Evolutionary conservation across 1,140 invertebrate species (phyloP).

Genomic region (Cyphomyrmex costatus): DNA sequence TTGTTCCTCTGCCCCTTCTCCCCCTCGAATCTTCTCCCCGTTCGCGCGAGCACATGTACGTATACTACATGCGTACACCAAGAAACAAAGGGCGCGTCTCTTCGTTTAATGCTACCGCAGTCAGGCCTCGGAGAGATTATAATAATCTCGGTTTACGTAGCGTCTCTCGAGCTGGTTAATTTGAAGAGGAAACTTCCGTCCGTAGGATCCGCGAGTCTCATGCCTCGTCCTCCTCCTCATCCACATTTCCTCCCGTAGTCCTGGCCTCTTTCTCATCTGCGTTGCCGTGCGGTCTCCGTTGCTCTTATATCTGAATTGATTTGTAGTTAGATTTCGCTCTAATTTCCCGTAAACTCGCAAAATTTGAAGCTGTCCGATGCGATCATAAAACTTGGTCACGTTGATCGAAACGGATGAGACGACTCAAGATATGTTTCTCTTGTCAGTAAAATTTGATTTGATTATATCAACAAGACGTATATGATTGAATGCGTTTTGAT

Average conservation of each 20-base stretch:
- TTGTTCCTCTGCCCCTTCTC: neutral
- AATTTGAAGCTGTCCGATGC: slow-evolving; percentile 66
- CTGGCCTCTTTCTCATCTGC: slow-evolving; percentile 55
- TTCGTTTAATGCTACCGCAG: slow-evolving; percentile 85
- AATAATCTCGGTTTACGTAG: slow-evolving; percentile 86
- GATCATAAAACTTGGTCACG: slow-evolving; percentile 53
- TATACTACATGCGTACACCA: slow-evolving; percentile 38
- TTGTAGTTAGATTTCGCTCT: slow-evolving; percentile 73
- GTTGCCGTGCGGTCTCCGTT: slow-evolving; percentile 34
- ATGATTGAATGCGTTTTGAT: no score
- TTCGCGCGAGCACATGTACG: slow-evolving; percentile 41
- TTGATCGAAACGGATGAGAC: neutral
- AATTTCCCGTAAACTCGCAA: slow-evolving; percentile 80
- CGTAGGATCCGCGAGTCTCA: slow-evolving; percentile 77
- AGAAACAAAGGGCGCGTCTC: slow-evolving; percentile 83
- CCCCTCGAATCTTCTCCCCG: slow-evolving; percentile 18
- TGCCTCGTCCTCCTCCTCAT: slow-evolving; percentile 57
- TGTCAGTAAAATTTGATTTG: neutral
- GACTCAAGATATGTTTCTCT: neutral
- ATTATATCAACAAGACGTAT: no score
- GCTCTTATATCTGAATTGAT: slow-evolving; percentile 75
- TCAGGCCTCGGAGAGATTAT: slow-evolving; percentile 86
- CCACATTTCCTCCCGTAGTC: slow-evolving; percentile 56
- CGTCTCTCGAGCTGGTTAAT: slow-evolving; percentile 85
- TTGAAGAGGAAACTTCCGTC: slow-evolving; percentile 85